phyloP scores from a whole-genome alignment of 2,113 vertebrate genomes.

The Chaetodon auriga region DNA sequence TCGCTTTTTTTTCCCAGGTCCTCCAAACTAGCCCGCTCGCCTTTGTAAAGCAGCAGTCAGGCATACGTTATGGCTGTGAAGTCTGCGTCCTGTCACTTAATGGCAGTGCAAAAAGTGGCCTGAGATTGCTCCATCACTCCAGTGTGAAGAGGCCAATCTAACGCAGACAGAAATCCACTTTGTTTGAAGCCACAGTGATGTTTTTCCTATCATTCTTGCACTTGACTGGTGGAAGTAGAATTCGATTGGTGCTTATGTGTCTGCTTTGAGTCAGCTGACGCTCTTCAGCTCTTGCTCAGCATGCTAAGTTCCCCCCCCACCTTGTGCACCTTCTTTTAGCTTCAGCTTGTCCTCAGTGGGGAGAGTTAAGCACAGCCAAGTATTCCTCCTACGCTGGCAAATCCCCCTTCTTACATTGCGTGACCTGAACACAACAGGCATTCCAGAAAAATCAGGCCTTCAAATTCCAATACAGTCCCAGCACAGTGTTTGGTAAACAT shows the following conservation, averaged over 20 bases:
- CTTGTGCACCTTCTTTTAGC: constrained; percentile 41
- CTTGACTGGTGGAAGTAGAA: constrained; percentile 46
- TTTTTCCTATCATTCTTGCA: constrained; percentile 40
- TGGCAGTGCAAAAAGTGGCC: constrained; percentile 31
- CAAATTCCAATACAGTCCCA: constrained; percentile 74
- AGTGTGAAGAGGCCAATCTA: constrained; percentile 56
- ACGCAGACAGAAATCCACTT: constrained; percentile 57
- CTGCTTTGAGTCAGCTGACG: constrained; percentile 58
- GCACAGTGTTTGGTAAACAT: constrained; percentile 78
- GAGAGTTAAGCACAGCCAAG: constrained; percentile 58
- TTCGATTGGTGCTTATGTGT: constrained; percentile 45
- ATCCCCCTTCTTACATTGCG: constrained; percentile 70
- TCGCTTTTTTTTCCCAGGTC: constrained; percentile 29
- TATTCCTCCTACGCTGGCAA: constrained; percentile 64
- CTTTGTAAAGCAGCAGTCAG: constrained; percentile 47
- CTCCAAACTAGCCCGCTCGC: constrained; percentile 23
- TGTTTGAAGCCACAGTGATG: constrained; percentile 42
- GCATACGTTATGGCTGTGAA: constrained; percentile 33
- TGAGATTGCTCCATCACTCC: constrained; percentile 57
- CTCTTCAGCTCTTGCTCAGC: constrained; percentile 29
- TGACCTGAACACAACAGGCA: constrained; percentile 74
- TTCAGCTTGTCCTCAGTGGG: constrained; percentile 35
- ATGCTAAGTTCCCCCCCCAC: constrained; percentile 36
- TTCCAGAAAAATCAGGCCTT: constrained; percentile 70
- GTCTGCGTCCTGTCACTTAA: constrained; percentile 50